These are phyloP conservation scores for Marmota monax DNA, from an alignment of 2,113 vertebrate species.

Conservation along the genomic window DNA sequence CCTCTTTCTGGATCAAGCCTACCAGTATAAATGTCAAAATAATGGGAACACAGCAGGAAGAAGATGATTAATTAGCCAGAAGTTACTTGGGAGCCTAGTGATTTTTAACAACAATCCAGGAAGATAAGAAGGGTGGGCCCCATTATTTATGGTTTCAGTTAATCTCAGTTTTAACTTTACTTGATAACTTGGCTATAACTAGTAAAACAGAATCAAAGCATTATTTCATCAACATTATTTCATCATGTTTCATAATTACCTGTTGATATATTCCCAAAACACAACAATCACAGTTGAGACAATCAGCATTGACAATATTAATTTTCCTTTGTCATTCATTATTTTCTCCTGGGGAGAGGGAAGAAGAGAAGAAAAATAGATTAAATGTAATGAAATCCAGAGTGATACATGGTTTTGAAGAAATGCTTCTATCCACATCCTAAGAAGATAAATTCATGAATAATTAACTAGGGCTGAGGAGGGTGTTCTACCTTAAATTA, in stretches of 20 bases:
- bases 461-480: not conserved
- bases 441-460: not conserved
- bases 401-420: not conserved
- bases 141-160: not conserved
- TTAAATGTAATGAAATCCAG: slow-evolving; percentile 10
- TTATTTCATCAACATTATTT: not conserved
- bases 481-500: not conserved
- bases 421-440: not conserved
- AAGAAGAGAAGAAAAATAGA: not conserved
- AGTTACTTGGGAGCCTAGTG: not conserved
- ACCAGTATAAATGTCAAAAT: slow-evolving; percentile 2
- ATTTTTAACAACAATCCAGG: not conserved
- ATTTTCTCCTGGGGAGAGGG: slow-evolving; percentile 72
- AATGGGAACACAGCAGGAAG: not conserved
- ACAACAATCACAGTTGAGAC: slow-evolving; percentile 67
- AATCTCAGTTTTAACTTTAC: not conserved
- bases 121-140: not conserved
- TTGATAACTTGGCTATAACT: not conserved
- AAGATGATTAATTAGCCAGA: not conserved
- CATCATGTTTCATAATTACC: slow-evolving; percentile 76
- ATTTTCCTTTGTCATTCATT: slow-evolving; percentile 79
- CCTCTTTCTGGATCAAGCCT: not conserved
- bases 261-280: slow-evolving; percentile 80
- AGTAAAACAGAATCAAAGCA: not conserved
- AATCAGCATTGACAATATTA: slow-evolving; percentile 73